These are phyloP conservation scores for Dromococcyx pavoninus DNA, from an alignment of 2,797 vertebrate species.

Conservation along the genomic window DNA sequence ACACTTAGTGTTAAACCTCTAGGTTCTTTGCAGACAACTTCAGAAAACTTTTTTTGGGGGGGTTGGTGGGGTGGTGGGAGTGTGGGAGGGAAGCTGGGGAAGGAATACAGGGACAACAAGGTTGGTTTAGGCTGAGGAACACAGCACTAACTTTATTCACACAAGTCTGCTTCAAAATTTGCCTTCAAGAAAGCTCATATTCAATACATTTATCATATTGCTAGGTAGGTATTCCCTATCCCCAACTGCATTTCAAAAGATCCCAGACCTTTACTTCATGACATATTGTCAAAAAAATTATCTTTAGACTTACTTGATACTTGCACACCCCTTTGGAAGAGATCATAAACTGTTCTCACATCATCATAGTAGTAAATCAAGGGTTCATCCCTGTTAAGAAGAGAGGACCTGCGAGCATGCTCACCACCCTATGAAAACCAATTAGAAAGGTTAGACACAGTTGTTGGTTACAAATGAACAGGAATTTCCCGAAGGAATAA, in stretches of 20 bases:
- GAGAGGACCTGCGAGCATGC: conserved; percentile 80
- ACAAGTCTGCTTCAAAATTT: not conserved
- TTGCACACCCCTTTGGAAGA: conserved; percentile 86
- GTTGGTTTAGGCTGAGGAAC: not conserved
- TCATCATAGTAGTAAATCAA: conserved; percentile 84
- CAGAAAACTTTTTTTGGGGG: not conserved
- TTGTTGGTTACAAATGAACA: not conserved
- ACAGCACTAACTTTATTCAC: not conserved
- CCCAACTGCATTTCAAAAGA: not conserved
- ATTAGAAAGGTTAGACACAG: not conserved
- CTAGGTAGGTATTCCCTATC: not conserved
- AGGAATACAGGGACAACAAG: not conserved
- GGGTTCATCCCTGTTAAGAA: conserved; percentile 75
- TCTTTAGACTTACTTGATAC: conserved; percentile 86
- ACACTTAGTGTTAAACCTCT: not conserved
- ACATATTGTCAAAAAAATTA: not conserved
- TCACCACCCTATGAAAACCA: conserved; percentile 78
- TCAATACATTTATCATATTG: not conserved
- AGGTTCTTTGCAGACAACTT: not conserved
- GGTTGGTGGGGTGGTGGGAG: accelerated
- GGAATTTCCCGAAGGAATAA: not conserved
- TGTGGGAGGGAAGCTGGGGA: not conserved
- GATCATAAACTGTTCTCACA: conserved; percentile 85
- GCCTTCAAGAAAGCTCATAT: not conserved
- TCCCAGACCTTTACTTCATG: not conserved